Conservation (phyloP, 2,797 vertebrate species). For the Mus minutoides region DNA sequence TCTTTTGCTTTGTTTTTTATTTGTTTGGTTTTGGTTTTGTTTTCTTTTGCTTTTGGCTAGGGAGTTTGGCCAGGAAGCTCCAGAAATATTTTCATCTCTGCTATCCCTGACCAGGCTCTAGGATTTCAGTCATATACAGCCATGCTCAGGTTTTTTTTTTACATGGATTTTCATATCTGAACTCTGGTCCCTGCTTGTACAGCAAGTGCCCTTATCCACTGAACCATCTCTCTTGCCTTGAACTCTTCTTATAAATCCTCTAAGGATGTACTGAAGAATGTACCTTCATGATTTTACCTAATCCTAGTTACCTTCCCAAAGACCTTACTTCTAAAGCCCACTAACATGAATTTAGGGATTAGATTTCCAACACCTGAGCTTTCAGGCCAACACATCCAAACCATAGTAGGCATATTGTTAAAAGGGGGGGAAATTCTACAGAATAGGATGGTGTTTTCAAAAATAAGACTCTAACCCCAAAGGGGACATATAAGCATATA, state of each 20-base stretch:
- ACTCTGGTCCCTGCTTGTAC: not conserved
- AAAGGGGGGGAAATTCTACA: not conserved
- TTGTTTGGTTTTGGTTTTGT: too few species aligned
- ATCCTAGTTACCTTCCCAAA: not conserved
- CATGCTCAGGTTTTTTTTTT: not conserved
- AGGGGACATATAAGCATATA: not conserved
- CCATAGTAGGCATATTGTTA: not conserved
- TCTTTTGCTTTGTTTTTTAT: too few species aligned
- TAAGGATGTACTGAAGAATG: not conserved
- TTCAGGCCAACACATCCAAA: not conserved
- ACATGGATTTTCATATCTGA: not conserved
- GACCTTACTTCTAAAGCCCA: not conserved
- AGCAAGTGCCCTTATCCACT: not conserved
- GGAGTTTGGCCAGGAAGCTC: not conserved
- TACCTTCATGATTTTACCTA: not conserved
- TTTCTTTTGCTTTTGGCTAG: not conserved
- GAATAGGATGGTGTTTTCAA: not conserved
- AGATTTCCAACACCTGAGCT: not conserved
- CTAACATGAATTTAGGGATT: not conserved
- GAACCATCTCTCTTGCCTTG: not conserved
- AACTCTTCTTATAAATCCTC: not conserved
- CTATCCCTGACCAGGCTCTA: too few species aligned
- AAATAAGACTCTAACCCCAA: conserved; percentile 1
- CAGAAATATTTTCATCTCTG: not conserved
- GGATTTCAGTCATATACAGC: not conserved